Evolutionary conservation across 1,140 invertebrate species (phyloP).

Genomic region (Pogonomyrmex barbatus): DNA sequence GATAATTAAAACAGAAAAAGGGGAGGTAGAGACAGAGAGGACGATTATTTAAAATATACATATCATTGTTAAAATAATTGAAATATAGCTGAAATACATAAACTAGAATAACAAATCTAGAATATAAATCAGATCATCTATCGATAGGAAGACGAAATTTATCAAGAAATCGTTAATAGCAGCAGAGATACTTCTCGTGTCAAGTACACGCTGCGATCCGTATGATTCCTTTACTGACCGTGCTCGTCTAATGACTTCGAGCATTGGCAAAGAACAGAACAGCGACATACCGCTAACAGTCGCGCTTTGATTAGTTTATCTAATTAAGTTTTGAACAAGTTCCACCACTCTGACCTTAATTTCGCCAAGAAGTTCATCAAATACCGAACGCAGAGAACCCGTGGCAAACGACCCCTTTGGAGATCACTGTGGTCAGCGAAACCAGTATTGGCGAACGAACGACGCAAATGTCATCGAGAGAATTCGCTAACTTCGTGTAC

Average conservation of each 20-base stretch:
- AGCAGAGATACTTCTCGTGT: background rate
- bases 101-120: background rate
- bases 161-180: background rate
- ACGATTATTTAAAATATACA: background rate
- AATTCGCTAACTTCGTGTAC: constrained; percentile 48
- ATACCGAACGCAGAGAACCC: constrained; percentile 47
- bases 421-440: constrained; percentile 66
- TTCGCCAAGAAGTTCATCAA: constrained; percentile 65
- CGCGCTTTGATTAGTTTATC: constrained; percentile 64
- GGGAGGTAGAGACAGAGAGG: too few relatives aligned
- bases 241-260: constrained; percentile 43
- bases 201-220: background rate
- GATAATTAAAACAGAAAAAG: too few relatives aligned
- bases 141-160: background rate
- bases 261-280: constrained; percentile 57
- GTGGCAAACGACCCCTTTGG: constrained; percentile 55
- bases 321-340: constrained; percentile 72
- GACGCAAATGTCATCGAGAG: constrained; percentile 62
- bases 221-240: constrained; percentile 26
- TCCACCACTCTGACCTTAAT: constrained; percentile 65
- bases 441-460: constrained; percentile 55
- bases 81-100: background rate
- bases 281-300: constrained; percentile 43
- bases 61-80: background rate
- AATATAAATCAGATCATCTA: background rate